Base-by-base conservation (phyloP, 1,140 invertebrate genomes). In the Ceratina australensis region DNA sequence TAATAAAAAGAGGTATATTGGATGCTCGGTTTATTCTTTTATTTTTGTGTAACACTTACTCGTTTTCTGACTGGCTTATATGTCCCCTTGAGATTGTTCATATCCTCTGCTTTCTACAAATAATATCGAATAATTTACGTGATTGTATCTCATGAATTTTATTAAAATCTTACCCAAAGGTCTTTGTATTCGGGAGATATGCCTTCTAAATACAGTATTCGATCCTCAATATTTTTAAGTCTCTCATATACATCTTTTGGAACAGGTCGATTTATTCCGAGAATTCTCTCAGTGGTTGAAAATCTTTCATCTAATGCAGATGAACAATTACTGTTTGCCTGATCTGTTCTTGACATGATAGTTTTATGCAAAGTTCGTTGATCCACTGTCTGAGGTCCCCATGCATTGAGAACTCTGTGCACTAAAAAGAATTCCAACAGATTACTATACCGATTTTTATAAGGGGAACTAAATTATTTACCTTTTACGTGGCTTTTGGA, bases 401-500 rank as follows among this genome's bases (percentile, higher is more conserved):
- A 93, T 81, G 90, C 92, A 89, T 94, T 95, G 54, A 91, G 91
- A 72, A 93, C 95, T 85, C 92, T 93, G 86, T 93, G 93, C 47
- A 95, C 94, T 95, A 78, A 71, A 91, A 18, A 83, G n/a, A 64
- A 75, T 33, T 76, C 60, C 68, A 81, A 52, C 18, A 79, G 56
- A 72, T 56, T 59, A 15, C 13, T 63, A n/a, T 2, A 26, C 13
- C 12, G 1, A 26, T 72, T 2, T 0, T 20, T 47, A 60, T n/a
- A 68, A 59, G 42, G 47, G 49, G 10, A 22, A 69, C 22, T 72
- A 75, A 10, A 54, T 69, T 47, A n/a, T 50, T 89, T 92, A 95
- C 95, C 94, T 94, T 94, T 95, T 22, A 96, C 92, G 89, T 95
- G 95, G 87, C 94, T 94, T 91, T 95, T 96, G 0, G 94, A 94